phyloP scores from a whole-genome alignment of 2,888 invertebrate species.

The Diarsia mendica region DNA sequence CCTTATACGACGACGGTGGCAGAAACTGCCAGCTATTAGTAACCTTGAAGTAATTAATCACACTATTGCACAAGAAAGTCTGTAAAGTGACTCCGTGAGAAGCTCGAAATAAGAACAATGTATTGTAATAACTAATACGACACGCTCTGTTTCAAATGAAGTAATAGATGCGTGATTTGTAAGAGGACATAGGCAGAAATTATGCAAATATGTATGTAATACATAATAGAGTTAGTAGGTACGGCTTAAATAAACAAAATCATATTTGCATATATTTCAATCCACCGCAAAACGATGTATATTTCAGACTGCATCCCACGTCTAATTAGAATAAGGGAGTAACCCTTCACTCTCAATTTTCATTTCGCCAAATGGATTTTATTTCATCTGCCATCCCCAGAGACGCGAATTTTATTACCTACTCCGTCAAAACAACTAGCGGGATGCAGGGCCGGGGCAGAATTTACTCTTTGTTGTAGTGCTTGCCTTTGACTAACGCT shows the following conservation, averaged over 20 bases:
- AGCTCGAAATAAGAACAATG: conserved; percentile 27
- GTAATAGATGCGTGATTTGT: conserved; percentile 21
- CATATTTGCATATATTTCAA: background rate
- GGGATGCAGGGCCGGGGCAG: background rate
- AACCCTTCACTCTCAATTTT: background rate
- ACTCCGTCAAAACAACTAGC: background rate
- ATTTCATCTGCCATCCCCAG: background rate
- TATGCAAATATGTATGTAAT: conserved; percentile 10
- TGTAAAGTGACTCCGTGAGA: conserved; percentile 36
- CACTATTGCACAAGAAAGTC: conserved; percentile 19
- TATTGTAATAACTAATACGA: conserved; percentile 54
- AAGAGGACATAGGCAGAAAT: conserved; percentile 9
- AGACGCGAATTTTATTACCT: background rate
- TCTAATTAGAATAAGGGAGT: conserved; percentile 2
- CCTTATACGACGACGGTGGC: background rate
- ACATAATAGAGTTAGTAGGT: background rate
- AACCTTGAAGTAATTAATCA: conserved; percentile 30
- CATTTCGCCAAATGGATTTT: conserved; percentile 5
- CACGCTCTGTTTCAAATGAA: conserved; percentile 56
- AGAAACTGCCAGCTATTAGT: conserved; percentile 12
- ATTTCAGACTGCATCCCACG: background rate
- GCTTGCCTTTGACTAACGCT: background rate
- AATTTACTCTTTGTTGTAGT: conserved; percentile 1
- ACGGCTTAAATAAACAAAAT: background rate
- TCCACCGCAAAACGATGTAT: background rate